These are phyloP conservation scores for Fulica atra DNA, from an alignment of 2,113 vertebrate species.

Conservation along the genomic window DNA sequence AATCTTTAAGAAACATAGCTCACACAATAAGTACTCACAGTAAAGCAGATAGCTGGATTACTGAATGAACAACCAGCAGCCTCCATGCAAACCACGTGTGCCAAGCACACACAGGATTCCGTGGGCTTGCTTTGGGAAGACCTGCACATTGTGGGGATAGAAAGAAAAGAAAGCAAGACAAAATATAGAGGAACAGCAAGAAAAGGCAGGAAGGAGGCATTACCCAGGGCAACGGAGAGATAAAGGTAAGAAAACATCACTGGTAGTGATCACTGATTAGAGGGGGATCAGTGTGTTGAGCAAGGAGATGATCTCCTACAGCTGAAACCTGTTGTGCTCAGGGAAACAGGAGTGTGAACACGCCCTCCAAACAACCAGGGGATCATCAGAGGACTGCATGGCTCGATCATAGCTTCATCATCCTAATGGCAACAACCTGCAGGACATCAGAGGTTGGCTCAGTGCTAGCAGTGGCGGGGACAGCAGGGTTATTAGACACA, in stretches of 20 bases:
- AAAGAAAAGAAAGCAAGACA: neutral
- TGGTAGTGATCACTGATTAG: neutral
- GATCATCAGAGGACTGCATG: neutral
- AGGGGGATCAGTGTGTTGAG: neutral
- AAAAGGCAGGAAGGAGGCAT: neutral
- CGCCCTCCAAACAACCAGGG: neutral
- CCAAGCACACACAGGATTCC: neutral
- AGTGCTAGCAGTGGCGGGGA: rapidly evolving
- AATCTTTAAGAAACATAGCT: neutral
- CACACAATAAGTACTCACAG: too few relatives aligned
- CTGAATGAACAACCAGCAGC: neutral
- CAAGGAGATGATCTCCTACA: neutral
- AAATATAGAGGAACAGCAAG: neutral
- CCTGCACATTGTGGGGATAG: too few relatives aligned
- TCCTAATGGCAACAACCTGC: neutral
- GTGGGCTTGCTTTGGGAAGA: neutral
- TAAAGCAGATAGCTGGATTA: rapidly evolving
- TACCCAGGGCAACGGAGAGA: neutral
- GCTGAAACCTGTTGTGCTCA: neutral
- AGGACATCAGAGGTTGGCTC: neutral
- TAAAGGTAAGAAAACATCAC: rapidly evolving
- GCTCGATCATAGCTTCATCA: neutral
- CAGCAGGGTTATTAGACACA: neutral
- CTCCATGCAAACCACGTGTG: neutral
- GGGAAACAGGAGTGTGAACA: neutral